Conservation (phyloP, 1,140 invertebrate genomes). For the Xylocopa sonorina region DNA sequence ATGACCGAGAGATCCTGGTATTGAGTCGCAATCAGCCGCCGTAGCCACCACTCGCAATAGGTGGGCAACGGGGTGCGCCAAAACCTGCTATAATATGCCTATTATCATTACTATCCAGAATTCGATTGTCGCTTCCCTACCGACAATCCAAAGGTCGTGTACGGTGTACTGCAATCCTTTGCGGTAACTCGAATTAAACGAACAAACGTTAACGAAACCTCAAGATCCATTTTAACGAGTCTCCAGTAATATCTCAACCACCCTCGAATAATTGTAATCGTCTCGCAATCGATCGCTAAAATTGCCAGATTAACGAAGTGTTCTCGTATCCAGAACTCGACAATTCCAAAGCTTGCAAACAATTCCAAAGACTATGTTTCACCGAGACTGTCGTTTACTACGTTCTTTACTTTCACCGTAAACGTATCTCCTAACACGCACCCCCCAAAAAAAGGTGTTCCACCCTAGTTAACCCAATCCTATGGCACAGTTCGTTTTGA, state of each 20-base stretch:
- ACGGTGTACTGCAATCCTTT: neutral
- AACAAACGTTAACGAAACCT: neutral
- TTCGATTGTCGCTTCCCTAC: conserved; percentile 46
- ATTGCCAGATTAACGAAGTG: too few relatives aligned
- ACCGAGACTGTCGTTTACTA: too few relatives aligned
- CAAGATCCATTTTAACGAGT: neutral
- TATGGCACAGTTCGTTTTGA: neutral
- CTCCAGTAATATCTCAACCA: too few relatives aligned
- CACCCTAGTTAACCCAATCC: too few relatives aligned
- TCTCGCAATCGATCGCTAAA: too few relatives aligned
- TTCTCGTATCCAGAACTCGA: too few relatives aligned
- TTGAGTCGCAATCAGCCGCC: conserved; percentile 75
- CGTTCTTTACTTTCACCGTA: neutral
- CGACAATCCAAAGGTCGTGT: conserved; percentile 14
- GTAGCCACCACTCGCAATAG: conserved; percentile 49
- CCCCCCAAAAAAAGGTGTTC: too few relatives aligned
- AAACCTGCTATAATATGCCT: conserved; percentile 53
- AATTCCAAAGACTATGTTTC: too few relatives aligned
- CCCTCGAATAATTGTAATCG: too few relatives aligned
- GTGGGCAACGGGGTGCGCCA: conserved; percentile 37
- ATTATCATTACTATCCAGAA: conserved; percentile 59
- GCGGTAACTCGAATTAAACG: neutral
- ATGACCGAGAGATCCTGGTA: conserved; percentile 66
- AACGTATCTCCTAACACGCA: neutral
- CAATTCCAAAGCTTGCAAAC: too few relatives aligned